These are phyloP conservation scores for Gastracanthus pulcherrimus DNA, from an alignment of 2,888 invertebrate genomes.

Conservation along the genomic window DNA sequence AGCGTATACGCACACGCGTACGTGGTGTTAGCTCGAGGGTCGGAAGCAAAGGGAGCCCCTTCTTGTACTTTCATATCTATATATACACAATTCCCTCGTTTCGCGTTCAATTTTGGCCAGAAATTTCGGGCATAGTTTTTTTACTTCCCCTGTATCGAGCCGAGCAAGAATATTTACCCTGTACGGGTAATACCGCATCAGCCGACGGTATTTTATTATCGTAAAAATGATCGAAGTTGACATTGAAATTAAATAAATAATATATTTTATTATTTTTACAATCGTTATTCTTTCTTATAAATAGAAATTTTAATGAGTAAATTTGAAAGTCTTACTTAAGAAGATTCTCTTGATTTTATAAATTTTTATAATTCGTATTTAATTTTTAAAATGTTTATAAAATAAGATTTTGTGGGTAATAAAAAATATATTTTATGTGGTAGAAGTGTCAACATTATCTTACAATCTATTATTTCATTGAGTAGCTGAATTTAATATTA, in stretches of 20 bases:
- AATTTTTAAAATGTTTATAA: no score
- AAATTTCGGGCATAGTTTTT: constrained; percentile 21
- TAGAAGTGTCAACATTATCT: no score
- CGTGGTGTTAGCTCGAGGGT: constrained; percentile 1
- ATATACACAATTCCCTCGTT: not conserved
- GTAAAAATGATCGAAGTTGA: no score
- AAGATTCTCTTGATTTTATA: no score
- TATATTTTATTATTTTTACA: not conserved
- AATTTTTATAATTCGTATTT: no score
- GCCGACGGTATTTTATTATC: not conserved
- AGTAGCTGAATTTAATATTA: no score
- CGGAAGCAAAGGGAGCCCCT: constrained; percentile 24
- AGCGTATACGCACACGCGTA: not conserved
- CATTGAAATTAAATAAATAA: not conserved
- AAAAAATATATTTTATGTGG: no score
- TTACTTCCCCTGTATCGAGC: not conserved
- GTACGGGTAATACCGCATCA: not conserved
- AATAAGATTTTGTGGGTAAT: no score
- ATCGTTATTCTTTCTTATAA: no score
- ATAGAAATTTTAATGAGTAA: no score
- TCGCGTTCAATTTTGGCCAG: constrained; percentile 10
- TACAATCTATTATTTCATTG: no score
- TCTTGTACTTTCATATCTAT: not conserved
- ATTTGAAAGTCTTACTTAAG: no score
- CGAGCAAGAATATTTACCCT: not conserved